phyloP scores from a whole-genome alignment of 2,888 invertebrate genomes.

The Nephrocerus scutellatus region DNA sequence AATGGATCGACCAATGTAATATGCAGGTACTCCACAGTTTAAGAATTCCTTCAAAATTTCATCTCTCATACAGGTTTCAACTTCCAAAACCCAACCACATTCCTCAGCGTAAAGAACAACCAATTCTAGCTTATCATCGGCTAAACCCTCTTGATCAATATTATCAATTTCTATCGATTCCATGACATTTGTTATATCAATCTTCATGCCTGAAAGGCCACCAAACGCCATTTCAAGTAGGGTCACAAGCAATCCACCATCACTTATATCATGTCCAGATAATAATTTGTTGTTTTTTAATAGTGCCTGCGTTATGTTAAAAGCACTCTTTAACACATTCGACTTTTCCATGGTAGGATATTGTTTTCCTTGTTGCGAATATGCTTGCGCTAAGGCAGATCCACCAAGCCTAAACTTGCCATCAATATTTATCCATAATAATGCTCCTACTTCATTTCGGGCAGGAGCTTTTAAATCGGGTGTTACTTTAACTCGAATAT shows the following conservation, averaged over 20 bases:
- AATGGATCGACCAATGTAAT: slow-evolving; percentile 60
- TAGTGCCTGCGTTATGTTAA: slow-evolving; percentile 77
- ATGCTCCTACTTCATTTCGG: slow-evolving; percentile 53
- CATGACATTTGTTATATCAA: slow-evolving; percentile 54
- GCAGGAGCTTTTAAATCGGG: slow-evolving; percentile 77
- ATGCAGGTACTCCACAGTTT: slow-evolving; percentile 56
- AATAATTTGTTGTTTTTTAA: slow-evolving; percentile 54
- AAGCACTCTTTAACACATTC: slow-evolving; percentile 62
- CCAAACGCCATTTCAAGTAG: slow-evolving; percentile 94
- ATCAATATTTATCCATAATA: slow-evolving; percentile 75
- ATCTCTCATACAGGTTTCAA: slow-evolving; percentile 51
- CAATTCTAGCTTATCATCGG: slow-evolving; percentile 51
- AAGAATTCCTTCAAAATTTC: slow-evolving; percentile 58
- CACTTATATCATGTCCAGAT: slow-evolving; percentile 93
- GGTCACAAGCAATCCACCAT: slow-evolving; percentile 88
- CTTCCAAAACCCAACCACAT: slow-evolving; percentile 77
- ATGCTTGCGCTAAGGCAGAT: slow-evolving; percentile 87
- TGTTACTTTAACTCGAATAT: slow-evolving; percentile 78
- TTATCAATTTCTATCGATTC: slow-evolving; percentile 20
- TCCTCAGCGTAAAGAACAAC: slow-evolving; percentile 78
- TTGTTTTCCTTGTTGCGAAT: slow-evolving; percentile 71
- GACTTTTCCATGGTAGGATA: slow-evolving; percentile 75
- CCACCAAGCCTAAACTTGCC: slow-evolving; percentile 78
- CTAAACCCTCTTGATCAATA: slow-evolving; percentile 29
- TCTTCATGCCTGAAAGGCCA: slow-evolving; percentile 71